Base-by-base conservation (phyloP, 2,797 vertebrate genomes). In the Aotus griseimembra region DNA sequence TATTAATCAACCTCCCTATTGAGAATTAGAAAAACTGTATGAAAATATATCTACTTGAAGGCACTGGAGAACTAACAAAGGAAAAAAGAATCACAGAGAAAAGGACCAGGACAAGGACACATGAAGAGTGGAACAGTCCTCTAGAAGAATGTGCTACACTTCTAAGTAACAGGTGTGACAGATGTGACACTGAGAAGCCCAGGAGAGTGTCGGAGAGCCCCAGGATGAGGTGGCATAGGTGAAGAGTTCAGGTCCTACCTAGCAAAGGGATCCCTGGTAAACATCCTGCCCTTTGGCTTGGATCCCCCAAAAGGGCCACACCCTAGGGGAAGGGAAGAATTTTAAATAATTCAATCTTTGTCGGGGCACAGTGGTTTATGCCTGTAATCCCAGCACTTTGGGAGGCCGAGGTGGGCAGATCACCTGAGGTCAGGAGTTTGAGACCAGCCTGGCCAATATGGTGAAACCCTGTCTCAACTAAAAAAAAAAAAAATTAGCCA, bases 11-110 rank as follows among this genome's bases (percentile, higher is more conserved):
- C 11, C 28, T 61, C 80, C 13, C 82, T 82, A 48, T 1, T 39
- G 39, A 90, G n/a, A 94, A 96, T 80, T 44, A 84, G 24, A 81
- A 96, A 91, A 86, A 46, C n/a, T 50, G 72, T 24, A 85, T 77
- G 75, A 89, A 91, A 83, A 72, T 24, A 73, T 11, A 75, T 39
- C 50, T 88, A 79, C 41, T 33, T 44, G 70, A 92, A 87, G 41
- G 20, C 36, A 88, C 0, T 41, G 28, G 30, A 95, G 10, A 88
- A 77, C 46, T 24, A 82, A 89, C 22, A 88, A 36, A 39, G 26
- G 52, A 79, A 61, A 83, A 89, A 84, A 24, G 22, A 96, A 75
- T 19, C 58, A 55, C 46, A 67, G 61, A 57, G 58, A 30, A 26
- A 20, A 41, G 22, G 55, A 79, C 17, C 44, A 80, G 76, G 86